phyloP scores from a whole-genome alignment of 2,888 invertebrate genomes.

The Brachyptera putata region DNA sequence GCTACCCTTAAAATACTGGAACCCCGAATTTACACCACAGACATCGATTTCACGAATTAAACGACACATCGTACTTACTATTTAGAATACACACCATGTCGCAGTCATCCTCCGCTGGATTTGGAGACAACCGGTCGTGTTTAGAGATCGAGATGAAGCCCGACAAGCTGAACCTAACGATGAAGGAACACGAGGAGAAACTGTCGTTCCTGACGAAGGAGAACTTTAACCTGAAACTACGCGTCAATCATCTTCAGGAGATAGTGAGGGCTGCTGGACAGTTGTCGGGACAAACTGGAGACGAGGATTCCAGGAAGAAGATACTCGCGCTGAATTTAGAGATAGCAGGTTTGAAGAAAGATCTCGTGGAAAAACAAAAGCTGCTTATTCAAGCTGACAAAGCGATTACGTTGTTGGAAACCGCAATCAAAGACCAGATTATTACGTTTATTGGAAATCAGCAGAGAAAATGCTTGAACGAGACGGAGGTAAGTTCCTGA shows the following conservation, averaged over 20 bases:
- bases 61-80: too few relatives aligned
- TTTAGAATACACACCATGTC: too few relatives aligned
- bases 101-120: not conserved
- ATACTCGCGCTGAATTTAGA: constrained; percentile 68
- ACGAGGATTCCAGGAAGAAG: constrained; percentile 63
- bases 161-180: constrained; percentile 46
- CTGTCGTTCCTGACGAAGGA: constrained; percentile 78
- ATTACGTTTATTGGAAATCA: too few relatives aligned
- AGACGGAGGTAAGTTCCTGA: too few relatives aligned
- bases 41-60: too few relatives aligned
- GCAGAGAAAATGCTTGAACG: too few relatives aligned
- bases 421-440: constrained; percentile 52
- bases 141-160: not conserved
- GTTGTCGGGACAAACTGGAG: constrained; percentile 57
- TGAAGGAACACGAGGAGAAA: constrained; percentile 89
- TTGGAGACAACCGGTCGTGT: not conserved
- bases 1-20: too few relatives aligned
- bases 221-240: constrained; percentile 86
- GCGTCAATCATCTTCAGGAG: constrained; percentile 89
- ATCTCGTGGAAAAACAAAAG: constrained; percentile 72
- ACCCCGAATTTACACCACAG: too few relatives aligned
- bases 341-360: constrained; percentile 68
- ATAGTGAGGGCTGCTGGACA: constrained; percentile 55
- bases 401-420: constrained; percentile 72
- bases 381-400: constrained; percentile 79